These are phyloP conservation scores for Osmoderma eremita DNA, from an alignment of 2,888 invertebrate species.

Conservation along the genomic window DNA sequence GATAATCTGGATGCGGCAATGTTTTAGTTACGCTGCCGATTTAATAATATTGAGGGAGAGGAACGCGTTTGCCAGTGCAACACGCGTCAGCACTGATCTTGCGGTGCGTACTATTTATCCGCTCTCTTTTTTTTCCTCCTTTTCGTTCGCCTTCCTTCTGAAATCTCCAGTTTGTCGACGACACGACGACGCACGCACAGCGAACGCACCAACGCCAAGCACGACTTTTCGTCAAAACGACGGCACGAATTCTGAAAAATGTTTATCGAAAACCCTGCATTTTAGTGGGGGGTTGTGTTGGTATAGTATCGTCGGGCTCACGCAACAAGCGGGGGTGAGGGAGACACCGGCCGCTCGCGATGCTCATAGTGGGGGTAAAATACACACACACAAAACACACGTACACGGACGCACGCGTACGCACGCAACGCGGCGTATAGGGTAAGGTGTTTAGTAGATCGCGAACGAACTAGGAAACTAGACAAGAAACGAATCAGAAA, in stretches of 20 bases:
- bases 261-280: constrained; percentile 59
- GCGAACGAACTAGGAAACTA: constrained; percentile 38
- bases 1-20: constrained; percentile 12
- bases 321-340: constrained; percentile 60
- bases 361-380: constrained; percentile 49
- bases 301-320: constrained; percentile 52
- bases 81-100: constrained; percentile 10
- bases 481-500: constrained; percentile 20
- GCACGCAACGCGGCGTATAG: constrained; percentile 41
- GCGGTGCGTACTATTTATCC: constrained; percentile 15
- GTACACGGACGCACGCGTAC: constrained; percentile 14
- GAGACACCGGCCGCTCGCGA: constrained; percentile 41
- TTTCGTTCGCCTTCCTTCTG: constrained; percentile 23
- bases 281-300: constrained; percentile 57
- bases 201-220: constrained; percentile 32
- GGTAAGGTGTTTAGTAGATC: constrained; percentile 53
- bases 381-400: constrained; percentile 47
- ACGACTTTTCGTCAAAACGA: constrained; percentile 63
- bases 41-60: too few relatives aligned
- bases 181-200: constrained; percentile 55
- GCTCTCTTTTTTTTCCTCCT: constrained; percentile 41
- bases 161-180: constrained; percentile 12
- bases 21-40: too few relatives aligned
- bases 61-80: constrained; percentile 7
- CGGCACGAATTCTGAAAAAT: constrained; percentile 63